Base-by-base conservation (phyloP, 2,888 invertebrate genomes). In the Sturmia bella region DNA sequence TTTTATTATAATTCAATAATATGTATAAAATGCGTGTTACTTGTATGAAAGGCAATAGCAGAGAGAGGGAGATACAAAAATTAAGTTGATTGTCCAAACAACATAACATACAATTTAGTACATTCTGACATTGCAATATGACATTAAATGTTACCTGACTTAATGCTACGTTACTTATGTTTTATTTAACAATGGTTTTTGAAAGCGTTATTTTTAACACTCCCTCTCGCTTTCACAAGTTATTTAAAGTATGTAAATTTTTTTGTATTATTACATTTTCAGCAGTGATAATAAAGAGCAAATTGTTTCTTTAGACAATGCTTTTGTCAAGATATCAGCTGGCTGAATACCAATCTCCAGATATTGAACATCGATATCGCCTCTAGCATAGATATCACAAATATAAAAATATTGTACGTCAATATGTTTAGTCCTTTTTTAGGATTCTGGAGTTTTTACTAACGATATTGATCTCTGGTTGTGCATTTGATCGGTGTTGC, bases 381-480 rank as follows among this genome's bases (percentile, higher is more conserved):
- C 41, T 63, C 57, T 11, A 13, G 45, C n/a, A 11, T 82, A 45
- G 52, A 56, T 63, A 21, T 74, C 69, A 37, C 57, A 79, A n/a
- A 63, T 74, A 17, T 80, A 74, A 48, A 72, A 72, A 39, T 76
- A 83, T 48, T 80, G 63, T 13, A 41, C 56, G 24, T 76, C 77
- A 37, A 80, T 80, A 70, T 73, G 77, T 45, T 68, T 69, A 3
- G 78, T 78, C 9, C 74, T 43, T n/a, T 81, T 76, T 13, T 43
- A 63, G 43, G 56, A 74, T n/a, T 72, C 59, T 19, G 80, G 76
- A 41, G n/a, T 80, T 15, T 59, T 37, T 37, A 75, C 79, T n/a
- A 81, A 27, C 17, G 61, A 59, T 41, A 76, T 89, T 45, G 74
- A 73, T 73, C 45, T 24, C 54, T 80, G 80, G 19, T 83, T 83